Conservation (phyloP, 2,797 vertebrate genomes). For the Argentina silus region DNA sequence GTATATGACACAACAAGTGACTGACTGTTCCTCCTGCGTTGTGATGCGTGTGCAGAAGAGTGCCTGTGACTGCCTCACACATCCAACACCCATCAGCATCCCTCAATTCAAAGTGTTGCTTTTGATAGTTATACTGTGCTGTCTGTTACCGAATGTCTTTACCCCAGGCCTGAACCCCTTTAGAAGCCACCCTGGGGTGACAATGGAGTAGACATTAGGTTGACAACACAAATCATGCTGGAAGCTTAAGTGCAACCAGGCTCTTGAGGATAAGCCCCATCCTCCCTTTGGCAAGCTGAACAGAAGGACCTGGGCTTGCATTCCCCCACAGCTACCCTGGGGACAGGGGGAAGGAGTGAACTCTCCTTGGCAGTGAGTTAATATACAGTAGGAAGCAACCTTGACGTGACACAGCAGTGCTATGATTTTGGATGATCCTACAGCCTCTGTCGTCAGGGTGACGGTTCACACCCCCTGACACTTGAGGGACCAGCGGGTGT, state of each 20-base stretch:
- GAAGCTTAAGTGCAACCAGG: background rate
- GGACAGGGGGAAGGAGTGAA: background rate
- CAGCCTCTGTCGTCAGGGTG: background rate
- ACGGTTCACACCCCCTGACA: background rate
- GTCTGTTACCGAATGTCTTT: too few species aligned
- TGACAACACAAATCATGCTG: background rate
- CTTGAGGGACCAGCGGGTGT: slow-evolving; percentile 4
- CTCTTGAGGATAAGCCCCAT: background rate
- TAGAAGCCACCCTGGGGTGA: background rate
- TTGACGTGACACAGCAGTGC: too few species aligned
- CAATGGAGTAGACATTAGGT: background rate
- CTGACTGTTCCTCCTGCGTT: too few species aligned
- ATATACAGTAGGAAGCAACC: background rate
- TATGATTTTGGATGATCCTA: too few species aligned
- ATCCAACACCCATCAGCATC: too few species aligned
- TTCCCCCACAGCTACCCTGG: background rate
- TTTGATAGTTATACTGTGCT: too few species aligned
- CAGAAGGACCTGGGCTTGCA: background rate
- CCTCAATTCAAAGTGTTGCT: too few species aligned
- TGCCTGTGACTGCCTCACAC: too few species aligned
- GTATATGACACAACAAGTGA: too few species aligned
- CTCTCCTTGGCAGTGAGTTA: background rate
- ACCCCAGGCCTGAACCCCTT: too few species aligned
- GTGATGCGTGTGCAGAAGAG: too few species aligned
- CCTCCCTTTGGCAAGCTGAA: background rate